These are phyloP conservation scores for Chitala chitala DNA, from an alignment of 2,113 vertebrate genomes.

Conservation along the genomic window DNA sequence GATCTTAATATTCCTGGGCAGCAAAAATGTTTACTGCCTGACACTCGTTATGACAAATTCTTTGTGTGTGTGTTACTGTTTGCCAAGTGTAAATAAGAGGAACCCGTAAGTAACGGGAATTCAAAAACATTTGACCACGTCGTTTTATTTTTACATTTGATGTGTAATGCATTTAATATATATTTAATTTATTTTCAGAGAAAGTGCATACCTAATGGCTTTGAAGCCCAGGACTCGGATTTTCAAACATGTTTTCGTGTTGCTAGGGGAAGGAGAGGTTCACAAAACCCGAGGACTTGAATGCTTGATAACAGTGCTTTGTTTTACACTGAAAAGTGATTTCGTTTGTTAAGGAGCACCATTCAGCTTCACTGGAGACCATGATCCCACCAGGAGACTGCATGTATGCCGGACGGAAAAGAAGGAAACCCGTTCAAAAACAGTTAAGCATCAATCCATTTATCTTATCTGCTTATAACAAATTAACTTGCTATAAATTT, in stretches of 20 bases:
- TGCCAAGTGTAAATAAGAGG: neutral
- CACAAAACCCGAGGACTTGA: neutral
- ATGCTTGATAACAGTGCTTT: neutral
- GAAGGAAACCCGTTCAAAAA: slow-evolving; percentile 77
- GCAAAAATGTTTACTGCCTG: too few species aligned
- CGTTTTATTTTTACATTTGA: too few species aligned
- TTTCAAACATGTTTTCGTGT: neutral
- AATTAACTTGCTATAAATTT: too few species aligned
- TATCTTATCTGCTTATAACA: neutral
- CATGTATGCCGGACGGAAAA: slow-evolving; percentile 73
- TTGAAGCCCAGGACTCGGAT: neutral
- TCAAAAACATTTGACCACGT: too few species aligned
- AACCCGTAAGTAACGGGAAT: too few species aligned
- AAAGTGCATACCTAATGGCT: too few species aligned
- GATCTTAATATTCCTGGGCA: neutral
- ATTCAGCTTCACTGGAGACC: slow-evolving; percentile 44
- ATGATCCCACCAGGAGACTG: slow-evolving; percentile 79
- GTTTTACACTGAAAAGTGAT: neutral
- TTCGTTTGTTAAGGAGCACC: slow-evolving; percentile 3
- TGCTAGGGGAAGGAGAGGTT: neutral
- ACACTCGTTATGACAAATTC: neutral
- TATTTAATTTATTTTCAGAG: too few species aligned
- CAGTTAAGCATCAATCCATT: slow-evolving; percentile 62
- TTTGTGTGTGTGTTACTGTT: neutral
- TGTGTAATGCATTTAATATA: too few species aligned